Conservation (phyloP, 2,797 vertebrate genomes). For the Catostomus latipinnis region DNA sequence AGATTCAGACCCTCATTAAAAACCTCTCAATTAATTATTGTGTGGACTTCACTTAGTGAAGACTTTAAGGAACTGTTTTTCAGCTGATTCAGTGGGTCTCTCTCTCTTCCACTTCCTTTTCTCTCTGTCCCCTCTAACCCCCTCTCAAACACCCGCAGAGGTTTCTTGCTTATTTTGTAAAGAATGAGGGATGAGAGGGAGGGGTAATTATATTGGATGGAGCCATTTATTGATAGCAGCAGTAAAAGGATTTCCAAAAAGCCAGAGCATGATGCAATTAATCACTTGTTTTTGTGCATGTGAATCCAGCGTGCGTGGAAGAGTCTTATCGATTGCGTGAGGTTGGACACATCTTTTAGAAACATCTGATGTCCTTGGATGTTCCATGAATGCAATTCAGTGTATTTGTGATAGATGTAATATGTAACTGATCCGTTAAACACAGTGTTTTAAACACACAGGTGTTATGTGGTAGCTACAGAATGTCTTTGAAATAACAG, state of each 20-base stretch:
- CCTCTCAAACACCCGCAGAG: background rate
- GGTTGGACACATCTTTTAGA: constrained; percentile 38
- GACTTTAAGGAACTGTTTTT: background rate
- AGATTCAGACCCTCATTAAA: constrained; percentile 25
- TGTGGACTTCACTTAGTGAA: constrained; percentile 1
- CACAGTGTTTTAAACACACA: background rate
- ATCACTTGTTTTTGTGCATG: constrained; percentile 38
- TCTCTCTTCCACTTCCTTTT: constrained; percentile 1
- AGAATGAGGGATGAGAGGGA: constrained; percentile 52
- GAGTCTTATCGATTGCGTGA: constrained; percentile 36
- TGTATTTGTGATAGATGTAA: constrained; percentile 24
- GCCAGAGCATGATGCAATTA: constrained; percentile 44
- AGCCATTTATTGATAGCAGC: constrained; percentile 59
- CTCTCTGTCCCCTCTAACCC: constrained; percentile 13
- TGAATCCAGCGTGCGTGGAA: constrained; percentile 15
- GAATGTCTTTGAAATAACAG: background rate
- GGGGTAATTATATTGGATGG: constrained; percentile 56
- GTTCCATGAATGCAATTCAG: constrained; percentile 1
- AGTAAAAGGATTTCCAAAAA: constrained; percentile 55
- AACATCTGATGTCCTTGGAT: constrained; percentile 55
- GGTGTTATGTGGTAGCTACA: background rate
- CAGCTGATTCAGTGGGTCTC: background rate
- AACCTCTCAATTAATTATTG: constrained; percentile 5
- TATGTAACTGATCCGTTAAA: constrained; percentile 14
- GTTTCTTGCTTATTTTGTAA: constrained; percentile 32